Base-by-base conservation (phyloP, 2,113 vertebrate genomes). In the Gallinago media region DNA sequence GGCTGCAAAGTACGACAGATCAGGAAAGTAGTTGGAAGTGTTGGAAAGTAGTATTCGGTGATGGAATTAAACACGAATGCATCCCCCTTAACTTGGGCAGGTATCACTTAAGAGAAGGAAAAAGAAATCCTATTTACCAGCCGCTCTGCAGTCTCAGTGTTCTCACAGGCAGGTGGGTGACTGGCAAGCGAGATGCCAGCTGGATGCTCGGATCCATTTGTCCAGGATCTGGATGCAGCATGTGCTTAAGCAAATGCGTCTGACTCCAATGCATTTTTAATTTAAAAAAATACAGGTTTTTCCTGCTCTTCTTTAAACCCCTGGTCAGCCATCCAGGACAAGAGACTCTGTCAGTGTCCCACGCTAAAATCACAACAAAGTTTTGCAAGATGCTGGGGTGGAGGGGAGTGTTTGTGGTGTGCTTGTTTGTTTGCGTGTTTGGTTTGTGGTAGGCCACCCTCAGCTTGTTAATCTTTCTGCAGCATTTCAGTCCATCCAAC, bases 111-210 rank as follows among this genome's bases (percentile, higher is more conserved):
- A 31, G 61, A 59, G 52, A 36, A 50, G 46, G 63, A 61, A 85
- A 26, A 50, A 49, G 25, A 36, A 44, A 9, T 20, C 12, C 2
- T 8, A 17, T 11, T 31, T 50, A 20, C 36, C 32, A 59, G 54
- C 44, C 1, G 1, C 44, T 50, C 25, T 8, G 8, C 46, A 18
- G 36, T 12, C 46, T 22, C 17, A 3, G 1, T 21, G 54, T 20
- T 42, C 63, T 36, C 63, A 32, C 26, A 32, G 73, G 62, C 73
- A 36, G 73, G 31, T 7, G 42, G 9, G 44, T 20, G 52, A 25
- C 20, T 31, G 31, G 25, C 44, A 31, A 23, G 3, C 1, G 3
- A 52, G 31, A 76, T 13, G 36, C 62, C 44, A 31, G 83, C 52
- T 20, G 44, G 55, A 34, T 20, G 46, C 54, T 68, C 26, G 12